Base-by-base conservation (phyloP, 2,888 invertebrate genomes). In the Nemurella pictetii region DNA sequence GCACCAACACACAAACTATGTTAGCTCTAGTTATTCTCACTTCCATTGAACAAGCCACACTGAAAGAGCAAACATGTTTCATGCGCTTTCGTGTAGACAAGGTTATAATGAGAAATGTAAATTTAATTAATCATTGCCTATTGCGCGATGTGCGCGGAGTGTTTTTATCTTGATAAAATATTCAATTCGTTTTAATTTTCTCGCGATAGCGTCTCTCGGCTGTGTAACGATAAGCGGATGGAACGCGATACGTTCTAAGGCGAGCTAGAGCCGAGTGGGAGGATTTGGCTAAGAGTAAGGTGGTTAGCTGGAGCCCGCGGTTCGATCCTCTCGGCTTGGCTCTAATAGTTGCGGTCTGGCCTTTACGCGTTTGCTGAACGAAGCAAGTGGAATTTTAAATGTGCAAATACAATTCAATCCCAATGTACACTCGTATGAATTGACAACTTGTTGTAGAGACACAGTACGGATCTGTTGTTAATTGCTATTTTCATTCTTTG, bases 21-120 rank as follows among this genome's bases (percentile, higher is more conserved):
- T 28, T 75, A 75, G 75, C 26, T 2, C 75, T 4, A 12, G 55
- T 26, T 75, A 75, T 75, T 75, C 75, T 75, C 55, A 55, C 55
- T 55, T 55, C 55, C 55, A 55, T 55, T 55, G 15, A 55, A 55
- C 55, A 20, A 55, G 55, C 9, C 12, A 28, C 25, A 28, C 20
- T 75, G 28, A 75, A 75, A 75, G 75, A 75, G 75, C 75, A 75
- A 75, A 75, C 28, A 26, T 28, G 27, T 75, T 75, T 75, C 55
- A 55, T 75, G 9, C 26, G 27, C 75, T 28, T 74, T 75, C 75
- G 75, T 55, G 55, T 7, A 55, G 55, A 55, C 55, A 55, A 55
- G 55, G 55, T 55, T 55, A 75, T 75, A 75, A 75, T 75, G 75
- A 75, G 75, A 75, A 75, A 75, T 75, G 75, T 75, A 75, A 75